These are phyloP conservation scores for Syrrhaptes paradoxus DNA, from an alignment of 2,113 vertebrate species.

Conservation along the genomic window DNA sequence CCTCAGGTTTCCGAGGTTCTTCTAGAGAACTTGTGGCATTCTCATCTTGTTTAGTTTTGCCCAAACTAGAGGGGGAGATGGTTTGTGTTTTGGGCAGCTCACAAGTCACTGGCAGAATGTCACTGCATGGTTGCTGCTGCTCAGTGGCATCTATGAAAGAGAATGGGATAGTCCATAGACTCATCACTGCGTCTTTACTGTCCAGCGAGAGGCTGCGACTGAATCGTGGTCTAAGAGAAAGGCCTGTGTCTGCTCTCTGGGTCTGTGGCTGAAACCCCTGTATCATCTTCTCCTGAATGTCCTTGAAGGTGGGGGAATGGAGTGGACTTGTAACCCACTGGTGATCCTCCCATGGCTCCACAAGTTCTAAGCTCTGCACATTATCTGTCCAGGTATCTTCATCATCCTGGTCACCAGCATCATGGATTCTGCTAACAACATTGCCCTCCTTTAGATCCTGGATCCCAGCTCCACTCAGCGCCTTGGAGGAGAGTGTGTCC, in stretches of 20 bases:
- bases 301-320: conserved; percentile 89
- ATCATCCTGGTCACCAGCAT: conserved; percentile 80
- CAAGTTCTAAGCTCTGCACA: conserved; percentile 85
- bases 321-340: conserved; percentile 97
- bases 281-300: conserved; percentile 69
- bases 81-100: conserved; percentile 18
- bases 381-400: conserved; percentile 79
- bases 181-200: conserved; percentile 70
- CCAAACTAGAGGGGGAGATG: not conserved
- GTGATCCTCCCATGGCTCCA: conserved; percentile 94
- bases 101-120: conserved; percentile 19
- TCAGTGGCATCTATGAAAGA: conserved; percentile 60
- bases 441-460: conserved; percentile 37
- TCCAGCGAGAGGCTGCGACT: conserved; percentile 81
- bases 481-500: not conserved
- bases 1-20: conserved; percentile 30
- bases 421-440: conserved; percentile 67
- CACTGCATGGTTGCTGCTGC: not conserved
- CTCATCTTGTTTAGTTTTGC: conserved; percentile 22
- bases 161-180: conserved; percentile 67
- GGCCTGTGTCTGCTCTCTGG: conserved; percentile 43
- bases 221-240: conserved; percentile 74
- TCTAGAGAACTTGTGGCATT: conserved; percentile 9
- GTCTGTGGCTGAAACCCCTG: conserved; percentile 47
- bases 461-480: conserved; percentile 14